phyloP scores from a whole-genome alignment of 2,888 invertebrate species.

The Geophilus truncorum region DNA sequence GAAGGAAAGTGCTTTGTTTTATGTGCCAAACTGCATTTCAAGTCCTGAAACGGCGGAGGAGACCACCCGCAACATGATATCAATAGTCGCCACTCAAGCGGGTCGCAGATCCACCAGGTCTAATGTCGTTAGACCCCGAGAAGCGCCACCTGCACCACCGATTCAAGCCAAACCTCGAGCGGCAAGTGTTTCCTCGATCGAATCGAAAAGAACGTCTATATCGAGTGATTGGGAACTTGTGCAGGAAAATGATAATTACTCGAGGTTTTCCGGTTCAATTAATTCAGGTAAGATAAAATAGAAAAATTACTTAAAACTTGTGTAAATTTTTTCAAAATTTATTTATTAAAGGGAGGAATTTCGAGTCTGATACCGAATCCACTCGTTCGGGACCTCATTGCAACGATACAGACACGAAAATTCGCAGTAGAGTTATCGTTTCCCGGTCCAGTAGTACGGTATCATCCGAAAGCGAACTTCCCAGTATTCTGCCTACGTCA shows the following conservation, averaged over 20 bases:
- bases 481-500: not conserved
- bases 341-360: not conserved
- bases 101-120: not conserved
- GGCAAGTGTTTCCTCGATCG: constrained; percentile 45
- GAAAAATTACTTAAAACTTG: not conserved
- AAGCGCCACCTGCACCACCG: constrained; percentile 42
- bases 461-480: not conserved
- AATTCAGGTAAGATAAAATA: not conserved
- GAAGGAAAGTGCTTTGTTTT: constrained; percentile 59
- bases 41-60: not conserved
- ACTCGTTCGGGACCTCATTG: not conserved
- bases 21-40: constrained; percentile 56
- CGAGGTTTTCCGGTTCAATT: not conserved
- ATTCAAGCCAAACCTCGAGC: constrained; percentile 33
- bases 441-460: constrained; percentile 17
- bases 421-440: not conserved
- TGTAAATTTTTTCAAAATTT: not conserved
- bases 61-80: not conserved
- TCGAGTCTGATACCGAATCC: constrained; percentile 20
- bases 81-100: not conserved
- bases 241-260: not conserved
- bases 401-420: not conserved
- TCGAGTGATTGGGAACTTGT: not conserved
- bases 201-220: not conserved
- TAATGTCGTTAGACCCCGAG: constrained; percentile 39